Evolutionary conservation across 1,140 invertebrate genomes (phyloP).

Genomic region (Coptotermes formosanus): DNA sequence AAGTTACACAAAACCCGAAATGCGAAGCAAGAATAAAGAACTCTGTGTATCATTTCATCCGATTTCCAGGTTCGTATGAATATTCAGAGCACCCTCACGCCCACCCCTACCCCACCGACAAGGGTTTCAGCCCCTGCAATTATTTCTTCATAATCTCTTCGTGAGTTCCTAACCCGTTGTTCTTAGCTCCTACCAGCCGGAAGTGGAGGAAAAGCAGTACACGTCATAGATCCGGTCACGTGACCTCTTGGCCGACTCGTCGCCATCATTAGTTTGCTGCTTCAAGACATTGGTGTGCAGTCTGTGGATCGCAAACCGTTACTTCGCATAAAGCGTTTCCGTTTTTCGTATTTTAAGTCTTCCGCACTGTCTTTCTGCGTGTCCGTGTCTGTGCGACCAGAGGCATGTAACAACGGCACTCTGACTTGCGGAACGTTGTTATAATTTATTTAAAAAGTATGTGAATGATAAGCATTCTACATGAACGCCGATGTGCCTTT

Average conservation of each 20-base stretch:
- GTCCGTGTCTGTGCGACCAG: no score
- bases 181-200: slow-evolving; percentile 18
- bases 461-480: no score
- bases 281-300: not conserved
- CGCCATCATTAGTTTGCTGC: not conserved
- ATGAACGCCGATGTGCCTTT: no score
- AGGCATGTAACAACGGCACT: no score
- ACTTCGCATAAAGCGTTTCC: no score
- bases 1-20: no score
- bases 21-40: not conserved
- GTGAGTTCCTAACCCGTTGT: not conserved
- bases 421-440: no score
- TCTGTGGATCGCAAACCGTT: not conserved
- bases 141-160: slow-evolving; percentile 11
- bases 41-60: no score
- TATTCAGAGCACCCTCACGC: not conserved
- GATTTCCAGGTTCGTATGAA: not conserved
- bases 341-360: no score
- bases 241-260: slow-evolving; percentile 20
- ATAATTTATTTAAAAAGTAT: no score
- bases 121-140: not conserved
- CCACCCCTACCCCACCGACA: not conserved
- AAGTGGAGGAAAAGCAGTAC: slow-evolving; percentile 29
- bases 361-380: no score
- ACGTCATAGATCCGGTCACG: slow-evolving; percentile 30